Evolutionary conservation across 2,888 invertebrate genomes (phyloP).

Genomic region (Halocaridina rubra): DNA sequence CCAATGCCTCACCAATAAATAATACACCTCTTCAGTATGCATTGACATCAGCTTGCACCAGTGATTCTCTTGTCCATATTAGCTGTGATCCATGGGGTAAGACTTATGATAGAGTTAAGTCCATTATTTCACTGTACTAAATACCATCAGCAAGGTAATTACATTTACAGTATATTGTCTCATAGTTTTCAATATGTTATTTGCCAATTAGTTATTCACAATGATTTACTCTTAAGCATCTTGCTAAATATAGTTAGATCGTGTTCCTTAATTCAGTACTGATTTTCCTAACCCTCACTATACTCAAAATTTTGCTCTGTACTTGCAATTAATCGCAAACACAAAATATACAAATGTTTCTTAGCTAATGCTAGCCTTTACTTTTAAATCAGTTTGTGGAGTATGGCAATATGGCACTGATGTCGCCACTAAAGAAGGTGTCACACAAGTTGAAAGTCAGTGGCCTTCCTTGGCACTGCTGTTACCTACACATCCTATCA

Average conservation of each 20-base stretch:
- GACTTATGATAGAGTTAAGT: neutral
- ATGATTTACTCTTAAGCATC: too few relatives aligned
- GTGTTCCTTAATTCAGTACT: too few relatives aligned
- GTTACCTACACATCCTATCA: conserved; percentile 7
- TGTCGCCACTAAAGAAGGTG: neutral
- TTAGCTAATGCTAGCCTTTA: too few relatives aligned
- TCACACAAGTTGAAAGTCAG: neutral
- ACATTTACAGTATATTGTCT: neutral
- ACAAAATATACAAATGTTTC: too few relatives aligned
- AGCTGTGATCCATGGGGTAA: conserved; percentile 20
- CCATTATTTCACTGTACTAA: neutral
- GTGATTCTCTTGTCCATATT: conserved; percentile 48
- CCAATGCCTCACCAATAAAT: conserved; percentile 4
- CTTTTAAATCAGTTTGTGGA: neutral
- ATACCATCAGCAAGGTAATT: too few relatives aligned
- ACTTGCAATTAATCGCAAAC: too few relatives aligned
- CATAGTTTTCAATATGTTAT: neutral
- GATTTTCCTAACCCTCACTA: too few relatives aligned
- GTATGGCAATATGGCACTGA: neutral
- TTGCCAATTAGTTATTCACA: too few relatives aligned
- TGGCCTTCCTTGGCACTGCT: conserved; percentile 45
- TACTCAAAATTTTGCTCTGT: too few relatives aligned
- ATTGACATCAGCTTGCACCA: conserved; percentile 43
- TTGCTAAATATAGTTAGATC: too few relatives aligned
- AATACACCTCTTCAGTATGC: conserved; percentile 45